Conservation (phyloP, 2,797 vertebrate species). For the Gila robusta region DNA sequence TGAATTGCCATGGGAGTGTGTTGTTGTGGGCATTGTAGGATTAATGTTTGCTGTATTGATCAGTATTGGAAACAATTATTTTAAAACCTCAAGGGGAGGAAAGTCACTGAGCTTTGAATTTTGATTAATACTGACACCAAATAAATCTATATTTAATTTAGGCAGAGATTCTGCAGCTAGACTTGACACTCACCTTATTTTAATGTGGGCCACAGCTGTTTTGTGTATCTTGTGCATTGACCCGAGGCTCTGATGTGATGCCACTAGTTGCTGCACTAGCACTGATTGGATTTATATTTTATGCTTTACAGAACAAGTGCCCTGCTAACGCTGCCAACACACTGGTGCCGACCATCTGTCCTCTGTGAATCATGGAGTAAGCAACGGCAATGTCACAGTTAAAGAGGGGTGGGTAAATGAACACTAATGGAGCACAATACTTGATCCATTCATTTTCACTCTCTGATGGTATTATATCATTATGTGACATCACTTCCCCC, state of each 20-base stretch:
- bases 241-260: constrained; percentile 17
- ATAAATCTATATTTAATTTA: constrained; percentile 35
- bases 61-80: constrained; percentile 1
- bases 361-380: constrained; percentile 20
- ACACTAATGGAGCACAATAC: background rate
- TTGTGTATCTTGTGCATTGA: constrained; percentile 11
- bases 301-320: constrained; percentile 21
- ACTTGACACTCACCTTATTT: constrained; percentile 16
- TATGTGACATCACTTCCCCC: background rate
- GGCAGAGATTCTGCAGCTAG: background rate
- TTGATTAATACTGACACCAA: constrained; percentile 16
- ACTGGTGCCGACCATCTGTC: constrained; percentile 58
- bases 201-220: constrained; percentile 34
- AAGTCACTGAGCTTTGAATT: background rate
- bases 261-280: constrained; percentile 29
- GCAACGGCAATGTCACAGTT: constrained; percentile 1
- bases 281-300: constrained; percentile 40
- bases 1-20: background rate
- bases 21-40: background rate
- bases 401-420: background rate
- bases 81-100: background rate
- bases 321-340: constrained; percentile 35
- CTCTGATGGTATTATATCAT: background rate
- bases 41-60: background rate
- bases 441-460: background rate